These are phyloP conservation scores for Cotesia glomerata DNA, from an alignment of 1,140 invertebrate genomes.

Conservation along the genomic window DNA sequence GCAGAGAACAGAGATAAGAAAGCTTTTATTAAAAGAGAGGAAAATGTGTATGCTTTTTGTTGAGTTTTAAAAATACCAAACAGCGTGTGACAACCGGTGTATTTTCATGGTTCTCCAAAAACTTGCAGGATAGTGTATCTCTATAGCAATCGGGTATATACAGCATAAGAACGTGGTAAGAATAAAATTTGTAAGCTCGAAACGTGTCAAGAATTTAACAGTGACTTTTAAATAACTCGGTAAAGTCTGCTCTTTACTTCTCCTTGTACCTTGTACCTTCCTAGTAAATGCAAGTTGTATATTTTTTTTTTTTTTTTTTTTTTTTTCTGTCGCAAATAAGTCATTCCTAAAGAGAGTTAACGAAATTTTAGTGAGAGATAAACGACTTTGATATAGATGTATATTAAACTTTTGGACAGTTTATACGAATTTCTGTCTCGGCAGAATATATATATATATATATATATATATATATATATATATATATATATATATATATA, in stretches of 20 bases:
- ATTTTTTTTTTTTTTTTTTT: too few species aligned
- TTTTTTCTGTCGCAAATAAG: neutral
- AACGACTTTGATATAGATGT: neutral
- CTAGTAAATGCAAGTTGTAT: neutral
- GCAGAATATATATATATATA: neutral
- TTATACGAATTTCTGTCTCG: neutral
- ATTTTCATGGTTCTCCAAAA: neutral
- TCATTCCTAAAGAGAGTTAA: neutral
- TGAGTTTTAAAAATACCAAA: neutral
- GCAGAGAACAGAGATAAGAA: neutral
- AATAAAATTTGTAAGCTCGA: slow-evolving; percentile 19
- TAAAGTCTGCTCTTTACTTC: slow-evolving; percentile 6
- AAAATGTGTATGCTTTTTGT: neutral
- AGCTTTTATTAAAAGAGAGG: neutral
- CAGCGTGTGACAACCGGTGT: slow-evolving; percentile 21
- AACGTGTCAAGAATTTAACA: slow-evolving; percentile 22
- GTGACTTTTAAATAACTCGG: slow-evolving; percentile 26
- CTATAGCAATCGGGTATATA: slow-evolving; percentile 10
- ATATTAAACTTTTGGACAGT: neutral
- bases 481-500: slow-evolving; percentile 4
- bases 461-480: neutral
- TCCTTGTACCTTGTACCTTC: neutral
- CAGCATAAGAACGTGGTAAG: slow-evolving; percentile 12
- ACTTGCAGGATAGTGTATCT: neutral
- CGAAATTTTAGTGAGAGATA: neutral